A percentile compares a stretch with the other conserved stretches of the same genome.
Evolutionary conservation across 2,797 vertebrate genomes (phyloP).

Genomic region (Pipistrellus nathusii): DNA sequence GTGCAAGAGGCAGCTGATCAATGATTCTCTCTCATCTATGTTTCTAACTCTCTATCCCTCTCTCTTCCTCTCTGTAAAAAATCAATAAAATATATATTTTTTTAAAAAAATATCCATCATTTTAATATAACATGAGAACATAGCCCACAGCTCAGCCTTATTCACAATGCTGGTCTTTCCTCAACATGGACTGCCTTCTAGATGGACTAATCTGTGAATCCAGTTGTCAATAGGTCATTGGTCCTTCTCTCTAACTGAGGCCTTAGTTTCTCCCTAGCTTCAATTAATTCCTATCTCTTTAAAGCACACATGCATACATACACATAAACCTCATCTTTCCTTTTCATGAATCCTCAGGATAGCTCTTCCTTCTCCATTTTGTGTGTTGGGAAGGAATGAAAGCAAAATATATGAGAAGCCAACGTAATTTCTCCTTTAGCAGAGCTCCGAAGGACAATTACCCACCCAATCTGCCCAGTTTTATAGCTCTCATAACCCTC

Average conservation of each 20-base stretch:
- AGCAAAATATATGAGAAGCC: constrained; percentile 61
- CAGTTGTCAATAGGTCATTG: neutral
- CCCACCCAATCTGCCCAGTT: constrained; percentile 62
- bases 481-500: constrained; percentile 74
- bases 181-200: constrained; percentile 17
- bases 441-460: constrained; percentile 70
- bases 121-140: constrained; percentile 14
- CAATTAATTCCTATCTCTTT: constrained; percentile 9
- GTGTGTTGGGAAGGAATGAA: constrained; percentile 56
- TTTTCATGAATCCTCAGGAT: constrained; percentile 53
- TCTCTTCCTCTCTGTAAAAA: too few species aligned
- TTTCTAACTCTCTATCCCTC: too few species aligned
- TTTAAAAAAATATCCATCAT: neutral
- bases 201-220: constrained; percentile 22
- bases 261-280: constrained; percentile 6
- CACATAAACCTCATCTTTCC: constrained; percentile 37
- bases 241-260: neutral
- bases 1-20: too few species aligned
- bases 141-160: neutral
- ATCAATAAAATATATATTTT: too few species aligned
- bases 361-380: constrained; percentile 59
- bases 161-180: neutral
- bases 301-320: constrained; percentile 19
- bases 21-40: too few species aligned
- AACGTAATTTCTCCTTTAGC: constrained; percentile 64